A percentile compares a stretch with the other conserved stretches of the same genome.
These are phyloP conservation scores for Anthopleura xanthogrammica DNA, from an alignment of 92 coral and sea anemone species.

Conservation along the genomic window DNA sequence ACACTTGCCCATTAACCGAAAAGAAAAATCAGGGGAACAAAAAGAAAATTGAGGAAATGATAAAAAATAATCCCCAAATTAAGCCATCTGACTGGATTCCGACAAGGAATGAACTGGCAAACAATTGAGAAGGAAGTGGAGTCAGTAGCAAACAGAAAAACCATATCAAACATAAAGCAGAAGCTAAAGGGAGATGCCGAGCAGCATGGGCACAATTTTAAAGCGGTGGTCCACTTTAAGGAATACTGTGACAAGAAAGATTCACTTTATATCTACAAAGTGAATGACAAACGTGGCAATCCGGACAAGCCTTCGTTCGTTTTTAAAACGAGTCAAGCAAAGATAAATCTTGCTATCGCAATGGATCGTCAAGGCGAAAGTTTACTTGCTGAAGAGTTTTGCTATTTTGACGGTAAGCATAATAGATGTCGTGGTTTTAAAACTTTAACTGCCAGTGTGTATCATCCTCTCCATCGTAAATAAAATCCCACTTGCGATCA, in stretches of 20 bases:
- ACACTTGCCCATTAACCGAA: background rate
- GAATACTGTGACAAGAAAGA: slow-evolving; percentile 51
- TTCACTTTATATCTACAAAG: slow-evolving; percentile 22
- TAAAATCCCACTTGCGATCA: slow-evolving; percentile 31
- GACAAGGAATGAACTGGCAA: slow-evolving; percentile 35
- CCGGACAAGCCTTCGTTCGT: slow-evolving; percentile 61
- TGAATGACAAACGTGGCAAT: slow-evolving; percentile 59
- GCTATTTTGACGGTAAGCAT: slow-evolving; percentile 33
- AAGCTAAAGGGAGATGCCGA: slow-evolving; percentile 30
- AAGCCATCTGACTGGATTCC: slow-evolving; percentile 42
- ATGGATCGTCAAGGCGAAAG: slow-evolving; percentile 58
- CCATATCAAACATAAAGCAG: slow-evolving; percentile 46
- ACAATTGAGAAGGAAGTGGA: slow-evolving; percentile 41
- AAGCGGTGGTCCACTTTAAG: slow-evolving; percentile 56
- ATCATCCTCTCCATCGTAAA: slow-evolving; percentile 34
- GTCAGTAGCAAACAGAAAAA: slow-evolving; percentile 30
- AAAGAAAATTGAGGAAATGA: slow-evolving; percentile 16
- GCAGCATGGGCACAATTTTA: slow-evolving; percentile 50
- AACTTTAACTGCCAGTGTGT: slow-evolving; percentile 40
- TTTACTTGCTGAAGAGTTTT: slow-evolving; percentile 45
- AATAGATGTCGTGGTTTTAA: slow-evolving; percentile 37
- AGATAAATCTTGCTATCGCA: slow-evolving; percentile 37
- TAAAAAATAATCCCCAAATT: slow-evolving; percentile 51
- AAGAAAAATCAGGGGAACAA: background rate
- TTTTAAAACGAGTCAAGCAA: slow-evolving; percentile 45